These are phyloP conservation scores for Scaptomyza pallida DNA, from an alignment of 1,140 invertebrate genomes.

Conservation along the genomic window DNA sequence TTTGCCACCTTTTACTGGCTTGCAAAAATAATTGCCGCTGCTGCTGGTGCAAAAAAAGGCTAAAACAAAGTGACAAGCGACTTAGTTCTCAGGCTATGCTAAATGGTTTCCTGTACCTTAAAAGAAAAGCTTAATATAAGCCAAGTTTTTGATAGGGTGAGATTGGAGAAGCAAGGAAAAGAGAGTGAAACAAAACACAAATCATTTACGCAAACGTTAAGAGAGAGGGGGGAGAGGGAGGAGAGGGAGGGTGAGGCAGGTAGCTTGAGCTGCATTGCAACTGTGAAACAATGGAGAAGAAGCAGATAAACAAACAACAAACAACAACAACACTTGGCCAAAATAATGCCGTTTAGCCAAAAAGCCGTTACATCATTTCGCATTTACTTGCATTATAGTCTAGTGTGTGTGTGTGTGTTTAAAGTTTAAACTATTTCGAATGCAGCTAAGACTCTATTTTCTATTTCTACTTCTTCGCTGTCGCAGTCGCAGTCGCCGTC, in stretches of 20 bases:
- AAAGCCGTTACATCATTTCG: slow-evolving; percentile 74
- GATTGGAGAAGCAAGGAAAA: background rate
- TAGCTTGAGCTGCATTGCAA: slow-evolving; percentile 21
- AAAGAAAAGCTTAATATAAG: slow-evolving; percentile 15
- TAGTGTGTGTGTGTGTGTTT: background rate
- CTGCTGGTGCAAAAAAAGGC: slow-evolving; percentile 39
- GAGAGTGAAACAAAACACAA: slow-evolving; percentile 15
- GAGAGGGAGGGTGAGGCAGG: slow-evolving; percentile 21
- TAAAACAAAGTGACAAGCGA: slow-evolving; percentile 74
- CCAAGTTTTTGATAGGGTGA: background rate
- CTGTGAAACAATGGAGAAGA: slow-evolving; percentile 31
- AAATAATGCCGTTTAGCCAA: slow-evolving; percentile 67
- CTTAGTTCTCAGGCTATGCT: slow-evolving; percentile 79
- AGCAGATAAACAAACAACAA: slow-evolving; percentile 27
- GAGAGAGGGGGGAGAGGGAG: slow-evolving; percentile 11
- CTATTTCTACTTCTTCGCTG: slow-evolving; percentile 30
- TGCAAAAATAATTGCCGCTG: slow-evolving; percentile 57
- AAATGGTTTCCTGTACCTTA: slow-evolving; percentile 71
- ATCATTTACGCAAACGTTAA: slow-evolving; percentile 64
- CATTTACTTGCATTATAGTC: slow-evolving; percentile 34
- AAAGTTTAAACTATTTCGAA: slow-evolving; percentile 57
- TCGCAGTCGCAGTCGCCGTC: too few relatives aligned
- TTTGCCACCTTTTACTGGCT: slow-evolving; percentile 68
- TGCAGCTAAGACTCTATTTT: slow-evolving; percentile 42
- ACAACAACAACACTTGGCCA: slow-evolving; percentile 43